Evolutionary conservation across 2,113 vertebrate species (phyloP).

Genomic region (Lophotis ruficrista): DNA sequence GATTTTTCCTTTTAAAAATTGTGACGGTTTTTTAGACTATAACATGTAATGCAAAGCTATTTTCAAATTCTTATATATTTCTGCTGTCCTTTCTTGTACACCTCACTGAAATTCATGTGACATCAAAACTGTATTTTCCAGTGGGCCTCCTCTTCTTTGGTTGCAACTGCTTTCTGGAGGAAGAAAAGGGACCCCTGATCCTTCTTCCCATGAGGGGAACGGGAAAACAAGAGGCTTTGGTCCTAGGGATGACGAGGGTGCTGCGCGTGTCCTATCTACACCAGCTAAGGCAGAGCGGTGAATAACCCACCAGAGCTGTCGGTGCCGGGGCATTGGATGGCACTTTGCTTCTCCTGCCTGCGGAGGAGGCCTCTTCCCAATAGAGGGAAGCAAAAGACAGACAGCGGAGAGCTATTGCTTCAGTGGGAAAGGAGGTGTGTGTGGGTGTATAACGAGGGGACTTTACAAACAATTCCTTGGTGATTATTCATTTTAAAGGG

Average conservation of each 20-base stretch:
- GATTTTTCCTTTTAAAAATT: background rate
- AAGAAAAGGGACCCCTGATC: background rate
- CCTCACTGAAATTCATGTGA: background rate
- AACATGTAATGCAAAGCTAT: background rate
- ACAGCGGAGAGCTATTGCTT: background rate
- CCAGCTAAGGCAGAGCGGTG: background rate
- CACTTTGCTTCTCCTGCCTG: background rate
- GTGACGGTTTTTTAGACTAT: background rate
- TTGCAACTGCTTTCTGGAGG: background rate
- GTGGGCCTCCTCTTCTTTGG: background rate
- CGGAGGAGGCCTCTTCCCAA: background rate
- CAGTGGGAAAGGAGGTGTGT: background rate
- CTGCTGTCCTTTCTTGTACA: background rate
- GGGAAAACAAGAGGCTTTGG: background rate
- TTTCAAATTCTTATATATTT: background rate
- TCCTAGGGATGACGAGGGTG: too few species aligned
- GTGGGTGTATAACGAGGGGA: constrained; percentile 38
- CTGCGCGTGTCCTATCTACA: rapidly evolving
- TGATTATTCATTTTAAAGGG: constrained; percentile 34
- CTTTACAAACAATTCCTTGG: constrained; percentile 27
- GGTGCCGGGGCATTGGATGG: rapidly evolving
- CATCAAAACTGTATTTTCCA: background rate
- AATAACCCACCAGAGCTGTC: background rate
- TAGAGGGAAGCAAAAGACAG: constrained; percentile 36
- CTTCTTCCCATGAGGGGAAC: rapidly evolving